Evolutionary conservation across 2,888 invertebrate species (phyloP), one percentile per base, ranked within the genome.

Genomic region (Athalia circularis): DNA sequence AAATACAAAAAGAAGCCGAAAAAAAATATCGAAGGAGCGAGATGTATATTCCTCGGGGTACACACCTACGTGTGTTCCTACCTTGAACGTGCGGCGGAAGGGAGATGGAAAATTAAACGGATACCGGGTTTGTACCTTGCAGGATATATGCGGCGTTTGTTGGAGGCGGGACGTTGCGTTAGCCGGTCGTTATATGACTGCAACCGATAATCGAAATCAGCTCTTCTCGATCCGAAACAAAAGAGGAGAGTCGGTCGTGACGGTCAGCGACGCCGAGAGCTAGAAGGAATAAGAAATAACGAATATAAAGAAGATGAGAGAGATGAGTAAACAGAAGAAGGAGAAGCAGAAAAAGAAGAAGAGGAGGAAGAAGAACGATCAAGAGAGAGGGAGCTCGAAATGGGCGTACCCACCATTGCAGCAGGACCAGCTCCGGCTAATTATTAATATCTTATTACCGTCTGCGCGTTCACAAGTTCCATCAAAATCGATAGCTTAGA

Each of bases 381-480:
- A 2, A 2, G 29, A 29, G 29, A 29, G 29, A 29, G 29, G 68
- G 68, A 68, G 68, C 68, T 52, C 43, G 29, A 43, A 68, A 52
- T 54, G 43, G 68, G 68, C 68, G 68, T 50, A 29, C 52, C 29
- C 68, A 29, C 68, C 68, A 43, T 68, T 79, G 77, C 79, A 29
- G 29, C 29, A 76, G 77, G 65, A 80, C 80, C 78, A 76, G 77
- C 78, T 79, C 76, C 65, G 65, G 70, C 79, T 81, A 87, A 88
- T 88, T 88, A 87, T 88, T 87, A 87, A 86, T 88, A 86, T 85
- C 88, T 88, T 85, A 87, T 88, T 88, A 88, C 86, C 87, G 86
- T 82, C 82, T 81, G 81, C 79, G 80, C 78, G 80, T 80, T 80
- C 15, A 45, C 54, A 43, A 5, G 43, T n/a, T 68, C 68, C 48